A percentile compares a stretch with the other conserved stretches of the same genome.
Evolutionary conservation across 1,140 invertebrate species (phyloP).

Genomic region (Batillaria attramentaria): DNA sequence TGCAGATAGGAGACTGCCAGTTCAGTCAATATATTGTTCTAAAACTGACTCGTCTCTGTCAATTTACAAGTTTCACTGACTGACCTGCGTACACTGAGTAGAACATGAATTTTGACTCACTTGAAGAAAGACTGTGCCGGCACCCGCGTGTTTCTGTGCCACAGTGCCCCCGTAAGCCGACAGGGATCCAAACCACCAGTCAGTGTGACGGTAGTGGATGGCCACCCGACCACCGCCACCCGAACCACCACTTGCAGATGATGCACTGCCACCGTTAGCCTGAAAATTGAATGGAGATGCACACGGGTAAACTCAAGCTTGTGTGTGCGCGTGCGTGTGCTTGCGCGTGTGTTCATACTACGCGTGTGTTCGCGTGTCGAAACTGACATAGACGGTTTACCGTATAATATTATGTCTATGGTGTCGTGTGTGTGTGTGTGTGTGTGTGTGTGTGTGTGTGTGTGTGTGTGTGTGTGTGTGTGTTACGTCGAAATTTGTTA

Average conservation of each 20-base stretch:
- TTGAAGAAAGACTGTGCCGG: conserved; percentile 57
- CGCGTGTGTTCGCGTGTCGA: no score
- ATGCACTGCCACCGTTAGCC: conserved; percentile 47
- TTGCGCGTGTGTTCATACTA: neutral
- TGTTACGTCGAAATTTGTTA: neutral
- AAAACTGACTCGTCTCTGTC: no score
- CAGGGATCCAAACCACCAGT: conserved; percentile 52
- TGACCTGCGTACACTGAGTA: no score
- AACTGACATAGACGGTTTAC: no score
- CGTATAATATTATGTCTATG: no score
- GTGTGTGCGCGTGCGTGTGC: neutral
- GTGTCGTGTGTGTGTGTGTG: no score
- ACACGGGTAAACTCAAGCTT: no score
- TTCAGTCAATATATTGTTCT: no score
- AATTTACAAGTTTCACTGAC: no score
- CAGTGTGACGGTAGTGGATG: conserved; percentile 45
- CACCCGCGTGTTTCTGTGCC: conserved; percentile 41
- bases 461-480: neutral
- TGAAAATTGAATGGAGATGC: no score
- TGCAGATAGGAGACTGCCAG: no score
- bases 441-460: neutral
- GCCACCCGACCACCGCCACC: conserved; percentile 57
- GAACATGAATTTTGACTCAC: no score
- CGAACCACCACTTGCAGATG: conserved; percentile 10
- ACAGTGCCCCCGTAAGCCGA: conserved; percentile 49